phyloP scores from a whole-genome alignment of 2,113 vertebrate species.

The Lathamus discolor region DNA sequence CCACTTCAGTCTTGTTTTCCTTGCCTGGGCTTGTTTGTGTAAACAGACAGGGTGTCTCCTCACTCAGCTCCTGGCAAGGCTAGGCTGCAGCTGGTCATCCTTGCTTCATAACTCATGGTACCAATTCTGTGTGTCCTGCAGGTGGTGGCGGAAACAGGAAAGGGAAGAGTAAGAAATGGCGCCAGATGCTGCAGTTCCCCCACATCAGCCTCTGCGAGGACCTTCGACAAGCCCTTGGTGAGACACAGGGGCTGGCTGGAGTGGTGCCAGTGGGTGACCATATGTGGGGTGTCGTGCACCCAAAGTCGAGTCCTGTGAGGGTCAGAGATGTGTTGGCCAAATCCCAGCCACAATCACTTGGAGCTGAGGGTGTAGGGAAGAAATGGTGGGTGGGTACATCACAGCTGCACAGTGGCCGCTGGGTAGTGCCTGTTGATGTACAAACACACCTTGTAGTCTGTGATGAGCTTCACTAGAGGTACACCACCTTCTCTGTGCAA shows the following conservation, averaged over 20 bases:
- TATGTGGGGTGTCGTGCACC: not conserved
- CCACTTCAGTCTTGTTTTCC: not conserved
- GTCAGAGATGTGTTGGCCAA: not conserved
- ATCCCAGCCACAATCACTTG: not conserved
- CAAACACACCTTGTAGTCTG: not conserved
- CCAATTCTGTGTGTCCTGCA: slow-evolving; percentile 63
- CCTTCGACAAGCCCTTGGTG: slow-evolving; percentile 88
- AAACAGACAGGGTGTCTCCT: not conserved
- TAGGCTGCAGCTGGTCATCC: not conserved
- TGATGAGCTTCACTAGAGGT: not conserved
- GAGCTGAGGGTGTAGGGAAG: not conserved
- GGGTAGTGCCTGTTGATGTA: not conserved
- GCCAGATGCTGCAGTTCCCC: slow-evolving; percentile 98
- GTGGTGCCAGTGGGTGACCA: accelerated
- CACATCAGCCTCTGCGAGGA: slow-evolving; percentile 96
- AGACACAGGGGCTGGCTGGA: not conserved
- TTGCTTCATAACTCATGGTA: not conserved
- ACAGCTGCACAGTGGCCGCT: accelerated
- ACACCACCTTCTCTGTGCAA: not conserved
- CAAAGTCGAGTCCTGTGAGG: accelerated
- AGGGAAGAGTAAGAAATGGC: slow-evolving; percentile 99
- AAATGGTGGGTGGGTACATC: not conserved
- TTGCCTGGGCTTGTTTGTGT: not conserved
- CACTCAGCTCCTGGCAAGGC: not conserved
- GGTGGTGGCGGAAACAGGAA: slow-evolving; percentile 95